Conservation (phyloP, 1,140 invertebrate species). For the Pogonomyrmex californicus region DNA sequence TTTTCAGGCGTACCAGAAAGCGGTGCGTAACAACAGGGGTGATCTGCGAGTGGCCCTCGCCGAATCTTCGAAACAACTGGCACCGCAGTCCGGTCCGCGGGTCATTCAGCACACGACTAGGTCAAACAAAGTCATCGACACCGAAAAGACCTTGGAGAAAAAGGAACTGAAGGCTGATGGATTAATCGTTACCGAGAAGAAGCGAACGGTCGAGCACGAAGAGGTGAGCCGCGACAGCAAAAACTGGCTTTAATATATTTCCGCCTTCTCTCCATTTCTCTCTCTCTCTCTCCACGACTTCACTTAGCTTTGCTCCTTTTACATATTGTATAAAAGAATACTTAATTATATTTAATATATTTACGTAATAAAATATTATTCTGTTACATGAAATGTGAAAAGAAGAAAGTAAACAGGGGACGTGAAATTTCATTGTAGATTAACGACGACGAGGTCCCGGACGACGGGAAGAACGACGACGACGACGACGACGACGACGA, state of each 20-base stretch:
- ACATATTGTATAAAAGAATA: neutral
- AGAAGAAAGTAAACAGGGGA: neutral
- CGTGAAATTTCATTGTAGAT: conserved; percentile 84
- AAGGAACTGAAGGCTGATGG: conserved; percentile 92
- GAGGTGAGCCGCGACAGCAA: conserved; percentile 84
- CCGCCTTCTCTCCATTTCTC: neutral
- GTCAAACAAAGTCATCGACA: conserved; percentile 93
- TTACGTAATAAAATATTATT: neutral
- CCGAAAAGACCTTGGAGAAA: conserved; percentile 92
- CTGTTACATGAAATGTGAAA: neutral
- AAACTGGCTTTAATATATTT: conserved; percentile 13
- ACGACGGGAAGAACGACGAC: conserved; percentile 85
- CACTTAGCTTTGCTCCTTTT: neutral
- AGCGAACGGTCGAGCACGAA: conserved; percentile 93
- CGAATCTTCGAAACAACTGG: conserved; percentile 88
- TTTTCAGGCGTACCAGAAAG: conserved; percentile 91
- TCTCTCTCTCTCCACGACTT: neutral
- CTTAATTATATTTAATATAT: neutral
- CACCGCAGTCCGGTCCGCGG: conserved; percentile 89
- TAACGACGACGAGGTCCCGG: conserved; percentile 91
- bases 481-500: conserved; percentile 83
- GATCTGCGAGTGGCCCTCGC: conserved; percentile 91
- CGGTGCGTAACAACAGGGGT: conserved; percentile 89
- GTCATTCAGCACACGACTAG: conserved; percentile 92
- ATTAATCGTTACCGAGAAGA: conserved; percentile 94